A percentile compares a stretch with the other conserved stretches of the same genome.
Conservation (phyloP, 2,113 vertebrate species). For the Furnarius figulus region DNA sequence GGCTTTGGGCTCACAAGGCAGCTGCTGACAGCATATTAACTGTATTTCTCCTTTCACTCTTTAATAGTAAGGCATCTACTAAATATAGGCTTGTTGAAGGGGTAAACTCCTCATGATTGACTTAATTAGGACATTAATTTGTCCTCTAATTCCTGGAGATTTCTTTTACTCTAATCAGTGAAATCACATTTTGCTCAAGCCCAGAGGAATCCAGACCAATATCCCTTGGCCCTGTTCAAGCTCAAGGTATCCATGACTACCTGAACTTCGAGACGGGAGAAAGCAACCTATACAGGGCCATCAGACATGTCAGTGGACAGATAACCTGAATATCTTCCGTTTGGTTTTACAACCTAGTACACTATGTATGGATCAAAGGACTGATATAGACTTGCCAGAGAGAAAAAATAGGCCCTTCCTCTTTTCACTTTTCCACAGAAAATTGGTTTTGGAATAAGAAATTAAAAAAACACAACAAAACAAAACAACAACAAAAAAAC, state of each 20-base stretch:
- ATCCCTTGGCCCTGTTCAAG: background rate
- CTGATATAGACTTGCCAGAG: background rate
- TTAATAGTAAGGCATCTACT: background rate
- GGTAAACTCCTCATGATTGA: background rate
- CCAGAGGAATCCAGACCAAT: background rate
- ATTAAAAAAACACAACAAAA: background rate
- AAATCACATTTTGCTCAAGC: background rate
- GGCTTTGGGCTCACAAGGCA: background rate
- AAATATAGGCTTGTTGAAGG: background rate
- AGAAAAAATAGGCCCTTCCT: background rate
- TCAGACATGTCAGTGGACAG: background rate
- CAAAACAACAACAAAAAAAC: too few relatives aligned
- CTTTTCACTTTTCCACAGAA: background rate
- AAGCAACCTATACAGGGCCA: background rate
- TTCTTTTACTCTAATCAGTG: background rate
- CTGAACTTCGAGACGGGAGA: background rate
- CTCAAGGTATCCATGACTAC: background rate
- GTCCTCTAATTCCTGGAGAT: background rate
- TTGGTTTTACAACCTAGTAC: background rate
- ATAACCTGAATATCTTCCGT: background rate
- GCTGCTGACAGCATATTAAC: background rate
- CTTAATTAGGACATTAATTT: background rate
- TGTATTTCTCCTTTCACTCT: background rate
- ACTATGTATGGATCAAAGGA: background rate
- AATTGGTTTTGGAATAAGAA: background rate